Conservation (phyloP, 2,888 invertebrate species). For the Ochropacha duplaris region DNA sequence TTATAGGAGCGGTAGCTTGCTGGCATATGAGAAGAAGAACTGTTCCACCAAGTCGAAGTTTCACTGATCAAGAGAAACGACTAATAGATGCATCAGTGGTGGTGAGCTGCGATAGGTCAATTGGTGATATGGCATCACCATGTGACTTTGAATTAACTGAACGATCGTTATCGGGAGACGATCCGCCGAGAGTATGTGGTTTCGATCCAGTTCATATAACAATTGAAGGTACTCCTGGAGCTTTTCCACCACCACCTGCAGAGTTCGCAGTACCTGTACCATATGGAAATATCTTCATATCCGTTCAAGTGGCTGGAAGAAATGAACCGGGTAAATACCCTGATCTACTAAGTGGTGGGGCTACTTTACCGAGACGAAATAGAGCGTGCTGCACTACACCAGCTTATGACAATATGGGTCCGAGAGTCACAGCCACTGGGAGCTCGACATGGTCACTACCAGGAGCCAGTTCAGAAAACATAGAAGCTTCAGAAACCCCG, state of each 20-base stretch:
- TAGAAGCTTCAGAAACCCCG: slow-evolving; percentile 68
- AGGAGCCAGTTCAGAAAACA: slow-evolving; percentile 73
- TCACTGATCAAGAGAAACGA: slow-evolving; percentile 94
- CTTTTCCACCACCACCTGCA: slow-evolving; percentile 79
- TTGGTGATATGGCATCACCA: slow-evolving; percentile 84
- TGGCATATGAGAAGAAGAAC: slow-evolving; percentile 88
- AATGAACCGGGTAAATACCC: slow-evolving; percentile 85
- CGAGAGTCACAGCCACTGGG: slow-evolving; percentile 94
- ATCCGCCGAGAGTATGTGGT: slow-evolving; percentile 69
- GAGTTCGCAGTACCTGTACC: slow-evolving; percentile 81
- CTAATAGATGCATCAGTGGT: slow-evolving; percentile 89
- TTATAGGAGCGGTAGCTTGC: slow-evolving; percentile 77
- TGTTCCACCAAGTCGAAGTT: slow-evolving; percentile 86
- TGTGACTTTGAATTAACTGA: slow-evolving; percentile 79
- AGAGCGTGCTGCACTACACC: slow-evolving; percentile 79
- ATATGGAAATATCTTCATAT: slow-evolving; percentile 92
- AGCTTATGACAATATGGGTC: slow-evolving; percentile 95
- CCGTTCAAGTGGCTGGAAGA: slow-evolving; percentile 88
- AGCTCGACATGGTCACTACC: slow-evolving; percentile 92
- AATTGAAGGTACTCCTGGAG: slow-evolving; percentile 81
- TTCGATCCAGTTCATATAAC: slow-evolving; percentile 86
- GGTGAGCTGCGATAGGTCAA: slow-evolving; percentile 85
- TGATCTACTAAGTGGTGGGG: slow-evolving; percentile 85
- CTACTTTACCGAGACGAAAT: slow-evolving; percentile 77
- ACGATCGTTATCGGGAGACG: slow-evolving; percentile 66